Base-by-base conservation (phyloP, 2,888 invertebrate species). In the Conomelus anceps region DNA sequence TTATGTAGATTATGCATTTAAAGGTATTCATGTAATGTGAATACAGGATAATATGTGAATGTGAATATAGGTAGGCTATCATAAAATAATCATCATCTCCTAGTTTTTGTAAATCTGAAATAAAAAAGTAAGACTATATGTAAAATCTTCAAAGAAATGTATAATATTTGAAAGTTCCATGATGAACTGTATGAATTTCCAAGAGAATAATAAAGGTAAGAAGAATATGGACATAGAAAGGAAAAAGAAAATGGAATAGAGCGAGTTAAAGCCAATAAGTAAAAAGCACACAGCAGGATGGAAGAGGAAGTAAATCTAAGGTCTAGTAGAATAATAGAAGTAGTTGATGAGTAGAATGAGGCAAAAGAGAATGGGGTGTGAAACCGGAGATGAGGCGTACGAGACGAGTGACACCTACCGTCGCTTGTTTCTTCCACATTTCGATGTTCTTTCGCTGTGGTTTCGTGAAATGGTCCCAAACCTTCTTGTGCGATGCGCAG, bases 391-490 rank as follows among this genome's bases (percentile, higher is more conserved):
- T n/a, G 63, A n/a, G 63, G n/a, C n/a, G 63, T 9, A 17, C 17
- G 63, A n/a, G n/a, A 7, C 3, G 63, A 63, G n/a, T 84, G 26
- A 63, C 88, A 94, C 94, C 95, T 97, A 98, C 99, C 98, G 97
- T 96, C 91, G 98, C 97, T 95, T 98, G 98, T 95, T 98, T 98
- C 95, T 97, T 98, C 99, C 99, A 99, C 93, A 97, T 96, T 95
- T 98, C 98, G 94, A 99, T 98, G 95, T 98, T 98, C 96, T 99
- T 99, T 95, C 99, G 96, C 95, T 99, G 99, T 92, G 98, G 98
- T 96, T 99, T 99, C 95, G 98, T 98, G 96, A 99, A 99, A 96
- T 99, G 99, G 96, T 99, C 99, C 99, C 99, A 99, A 94, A 98
- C 98, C 94, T 98, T 98, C 96, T 99, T 98, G 95, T 98, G 98